Evolutionary conservation across 2,888 invertebrate genomes (phyloP), one percentile per base, ranked within the genome.

Genomic region (Cephalotes varians): DNA sequence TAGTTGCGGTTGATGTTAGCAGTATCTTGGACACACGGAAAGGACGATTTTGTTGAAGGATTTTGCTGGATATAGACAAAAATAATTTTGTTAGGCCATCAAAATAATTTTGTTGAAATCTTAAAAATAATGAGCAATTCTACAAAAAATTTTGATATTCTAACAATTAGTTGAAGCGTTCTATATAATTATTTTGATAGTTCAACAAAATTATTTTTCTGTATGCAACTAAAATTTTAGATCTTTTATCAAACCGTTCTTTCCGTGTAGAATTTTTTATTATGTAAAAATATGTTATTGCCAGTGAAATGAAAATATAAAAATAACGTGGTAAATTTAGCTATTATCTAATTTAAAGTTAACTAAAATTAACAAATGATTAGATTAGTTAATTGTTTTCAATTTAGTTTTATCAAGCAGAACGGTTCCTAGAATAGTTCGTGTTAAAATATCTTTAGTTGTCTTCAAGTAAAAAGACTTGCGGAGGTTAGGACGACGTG

Each of bases 401-500:
- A 51, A 51, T 18, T 37, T 21, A n/a, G 3, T 56, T 31, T 31
- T 1, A 21, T 69, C 28, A 12, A 49, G 21, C 60, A 37, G 2
- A 74, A 62, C 1, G 9, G 3, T 18, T 2, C 0, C 12, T 21
- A 21, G 18, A 51, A 56, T n/a, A n/a, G n/a, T n/a, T n/a, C n/a
- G n/a, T n/a, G n/a, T 56, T 34, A 28, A 28, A 34, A 28, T n/a
- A 37, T 2, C 6, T 56, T 69, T 0, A 40, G 1, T 73, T 31
- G 10, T 44, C 21, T 56, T 51, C 31, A 18, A 67, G 28, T 54
- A 44, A 7, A 56, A 67, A 65, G 31, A 65, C 34, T 76, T 10
- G 65, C 21, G 76, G 51, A 28, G 21, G 31, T 77, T 21, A 77
- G 44, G 44, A 56, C 25, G 44, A 44, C 12, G 31, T 69, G 69